phyloP scores from a whole-genome alignment of 2,113 vertebrate genomes.

The Chloroceryle aenea region DNA sequence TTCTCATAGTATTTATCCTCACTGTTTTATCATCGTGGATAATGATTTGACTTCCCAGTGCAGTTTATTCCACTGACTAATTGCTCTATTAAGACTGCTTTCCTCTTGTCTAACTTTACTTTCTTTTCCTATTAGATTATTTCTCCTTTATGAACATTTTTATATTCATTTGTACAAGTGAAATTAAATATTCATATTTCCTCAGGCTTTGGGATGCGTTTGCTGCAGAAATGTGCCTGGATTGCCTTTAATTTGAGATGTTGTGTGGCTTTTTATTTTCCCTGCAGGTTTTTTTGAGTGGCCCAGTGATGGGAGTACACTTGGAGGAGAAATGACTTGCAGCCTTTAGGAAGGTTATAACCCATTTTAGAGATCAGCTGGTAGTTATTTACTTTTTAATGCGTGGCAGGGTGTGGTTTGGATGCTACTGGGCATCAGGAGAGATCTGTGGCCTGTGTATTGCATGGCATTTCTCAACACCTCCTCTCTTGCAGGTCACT shows the following conservation, averaged over 20 bases:
- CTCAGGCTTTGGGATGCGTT: conserved; percentile 30
- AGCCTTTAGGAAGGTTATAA: background rate
- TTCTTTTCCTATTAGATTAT: conserved; percentile 39
- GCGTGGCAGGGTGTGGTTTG: accelerated
- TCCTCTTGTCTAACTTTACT: conserved; percentile 41
- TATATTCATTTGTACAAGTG: conserved; percentile 24
- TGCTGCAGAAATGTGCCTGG: background rate
- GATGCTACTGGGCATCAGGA: accelerated
- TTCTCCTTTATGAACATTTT: conserved; percentile 40
- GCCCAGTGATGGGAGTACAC: background rate
- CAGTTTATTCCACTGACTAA: conserved; percentile 39
- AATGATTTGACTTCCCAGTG: background rate
- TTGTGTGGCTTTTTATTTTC: background rate
- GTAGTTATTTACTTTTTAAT: background rate
- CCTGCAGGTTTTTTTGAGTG: background rate
- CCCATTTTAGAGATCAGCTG: background rate
- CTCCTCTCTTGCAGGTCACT: conserved; percentile 83
- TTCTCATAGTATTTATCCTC: background rate
- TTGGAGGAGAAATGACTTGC: background rate
- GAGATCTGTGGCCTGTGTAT: accelerated
- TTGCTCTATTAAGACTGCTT: conserved; percentile 49
- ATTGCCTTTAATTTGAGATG: background rate
- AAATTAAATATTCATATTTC: conserved; percentile 52
- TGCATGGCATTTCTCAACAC: background rate
- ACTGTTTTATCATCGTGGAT: background rate